Base-by-base conservation (phyloP, 2,888 invertebrate genomes). In the Therioaphis trifolii region DNA sequence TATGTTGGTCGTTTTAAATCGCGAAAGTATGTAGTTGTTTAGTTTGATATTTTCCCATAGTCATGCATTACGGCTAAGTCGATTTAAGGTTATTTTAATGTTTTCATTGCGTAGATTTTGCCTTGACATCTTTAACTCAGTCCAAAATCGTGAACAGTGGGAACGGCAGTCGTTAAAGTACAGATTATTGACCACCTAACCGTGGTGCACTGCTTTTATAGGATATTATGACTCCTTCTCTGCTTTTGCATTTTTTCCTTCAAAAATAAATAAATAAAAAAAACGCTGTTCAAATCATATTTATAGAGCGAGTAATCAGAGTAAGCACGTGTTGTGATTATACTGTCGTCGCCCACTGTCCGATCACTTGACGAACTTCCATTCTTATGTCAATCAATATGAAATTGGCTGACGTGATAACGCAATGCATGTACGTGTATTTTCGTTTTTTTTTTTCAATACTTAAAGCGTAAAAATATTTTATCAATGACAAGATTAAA, bases 71-170 rank as follows among this genome's bases (percentile, higher is more conserved):
- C 29, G 71, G 11, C 27, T 55, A 3, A 55, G 24, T 5, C 24
- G 15, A 55, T 24, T 27, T 72, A 61, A 80, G 80, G 80, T 80
- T 80, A 71, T 71, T 71, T 79, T 69, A 79, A 69, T 27, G 24
- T 55, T 68, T 40, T 69, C 78, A 15, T 71, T 80, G 80, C 58
- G 21, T 18, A 43, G 40, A 80, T 80, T 71, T 80, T 15, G 71
- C 71, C 80, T 80, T 80, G 80, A 80, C 71, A 80, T 80, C 68
- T 79, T 79, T 79, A 40, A 72, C 49, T 66, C 29, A 21, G 77
- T 66, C 35, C 35, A 66, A 66, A 66, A 77, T 77, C 77, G 77
- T 77, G 77, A 66, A 77, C 29, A 66, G 77, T 66, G 77, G 63
- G 49, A 49, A 49, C 63, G 63, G 63, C 63, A 35, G 35, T 52